Conservation (phyloP, 2,888 invertebrate species). For the Cephus nigrinus region DNA sequence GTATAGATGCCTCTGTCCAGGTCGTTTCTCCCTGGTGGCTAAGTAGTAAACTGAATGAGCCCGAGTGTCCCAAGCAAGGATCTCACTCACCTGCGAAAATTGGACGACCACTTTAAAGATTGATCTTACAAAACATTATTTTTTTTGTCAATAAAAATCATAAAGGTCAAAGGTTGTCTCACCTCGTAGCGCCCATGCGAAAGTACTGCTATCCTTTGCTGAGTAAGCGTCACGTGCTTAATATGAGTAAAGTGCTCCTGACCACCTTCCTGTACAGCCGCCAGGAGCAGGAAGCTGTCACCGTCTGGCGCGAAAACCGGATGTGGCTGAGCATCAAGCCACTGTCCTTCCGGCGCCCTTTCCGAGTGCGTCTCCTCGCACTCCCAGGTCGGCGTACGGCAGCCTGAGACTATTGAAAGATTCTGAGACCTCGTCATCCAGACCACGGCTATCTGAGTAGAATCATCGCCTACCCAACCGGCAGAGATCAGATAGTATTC, state of each 20-base stretch:
- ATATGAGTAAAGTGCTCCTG: constrained; percentile 89
- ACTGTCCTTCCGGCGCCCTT: constrained; percentile 84
- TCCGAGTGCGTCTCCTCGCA: constrained; percentile 89
- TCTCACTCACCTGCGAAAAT: constrained; percentile 69
- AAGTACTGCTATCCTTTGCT: constrained; percentile 85
- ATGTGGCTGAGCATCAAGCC: constrained; percentile 87
- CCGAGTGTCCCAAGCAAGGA: constrained; percentile 86
- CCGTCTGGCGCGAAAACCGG: constrained; percentile 88
- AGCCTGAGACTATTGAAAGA: constrained; percentile 87
- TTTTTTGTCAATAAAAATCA: background rate
- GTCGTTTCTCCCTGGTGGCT: constrained; percentile 84
- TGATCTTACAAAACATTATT: background rate
- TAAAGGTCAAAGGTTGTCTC: constrained; percentile 35
- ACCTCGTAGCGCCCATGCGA: constrained; percentile 90
- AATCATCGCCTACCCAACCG: constrained; percentile 86
- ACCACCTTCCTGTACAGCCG: constrained; percentile 85
- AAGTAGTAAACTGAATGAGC: constrained; percentile 82
- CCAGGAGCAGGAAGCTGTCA: constrained; percentile 84
- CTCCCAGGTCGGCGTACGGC: constrained; percentile 83
- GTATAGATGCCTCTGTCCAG: constrained; percentile 90
- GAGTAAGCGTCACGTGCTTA: constrained; percentile 84
- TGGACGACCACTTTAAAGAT: background rate
- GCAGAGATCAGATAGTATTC: constrained; percentile 94
- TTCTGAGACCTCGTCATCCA: constrained; percentile 97
- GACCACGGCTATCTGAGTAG: constrained; percentile 83